These are phyloP conservation scores for Felis catus DNA, from an alignment of 2,113 vertebrate species.

Conservation along the genomic window DNA sequence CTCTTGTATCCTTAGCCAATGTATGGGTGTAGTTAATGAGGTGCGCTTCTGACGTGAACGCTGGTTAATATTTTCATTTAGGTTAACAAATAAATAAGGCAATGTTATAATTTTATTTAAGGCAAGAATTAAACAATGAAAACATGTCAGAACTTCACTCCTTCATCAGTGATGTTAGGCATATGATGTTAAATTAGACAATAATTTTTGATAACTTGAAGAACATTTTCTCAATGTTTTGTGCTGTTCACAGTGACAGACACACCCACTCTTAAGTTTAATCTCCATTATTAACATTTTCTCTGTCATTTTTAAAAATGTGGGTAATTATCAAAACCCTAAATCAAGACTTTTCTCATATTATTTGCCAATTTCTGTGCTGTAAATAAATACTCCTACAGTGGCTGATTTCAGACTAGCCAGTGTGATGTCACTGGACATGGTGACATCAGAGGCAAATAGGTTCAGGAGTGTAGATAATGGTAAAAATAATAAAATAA, in stretches of 20 bases:
- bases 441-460: too few species aligned
- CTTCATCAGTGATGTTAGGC: background rate
- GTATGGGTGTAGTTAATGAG: background rate
- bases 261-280: background rate
- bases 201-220: background rate
- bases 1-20: background rate
- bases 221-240: background rate
- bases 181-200: background rate
- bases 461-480: background rate
- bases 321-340: background rate
- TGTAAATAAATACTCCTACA: background rate
- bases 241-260: background rate
- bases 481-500: background rate
- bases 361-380: background rate
- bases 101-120: background rate
- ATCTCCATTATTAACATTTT: background rate
- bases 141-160: background rate
- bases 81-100: background rate
- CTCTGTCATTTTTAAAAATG: background rate
- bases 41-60: background rate
- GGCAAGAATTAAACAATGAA: background rate
- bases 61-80: constrained; percentile 18
- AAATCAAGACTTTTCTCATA: background rate
- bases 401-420: background rate
- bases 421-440: background rate